Percentiles rank a stretch among this genome's conserved stretches.
Evolutionary conservation across 2,888 invertebrate species (phyloP).

Genomic region (Slavum lentiscoides): DNA sequence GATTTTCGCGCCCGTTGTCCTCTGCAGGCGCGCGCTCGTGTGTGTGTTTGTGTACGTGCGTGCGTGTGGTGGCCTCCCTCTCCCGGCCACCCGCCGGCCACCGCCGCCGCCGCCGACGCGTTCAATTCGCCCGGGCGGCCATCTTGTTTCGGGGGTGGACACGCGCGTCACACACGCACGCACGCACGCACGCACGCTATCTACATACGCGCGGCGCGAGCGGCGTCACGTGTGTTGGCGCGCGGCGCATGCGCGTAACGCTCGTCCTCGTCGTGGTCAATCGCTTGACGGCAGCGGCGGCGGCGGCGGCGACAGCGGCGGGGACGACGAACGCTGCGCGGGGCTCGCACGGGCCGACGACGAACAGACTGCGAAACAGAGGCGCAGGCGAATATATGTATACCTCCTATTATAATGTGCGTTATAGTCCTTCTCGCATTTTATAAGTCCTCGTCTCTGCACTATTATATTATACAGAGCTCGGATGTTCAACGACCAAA

Average conservation of each 20-base stretch:
- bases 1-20: conserved; percentile 54
- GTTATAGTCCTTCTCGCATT: no score
- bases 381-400: no score
- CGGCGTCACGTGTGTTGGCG: neutral
- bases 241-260: neutral
- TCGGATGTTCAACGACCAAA: no score
- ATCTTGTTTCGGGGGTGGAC: conserved; percentile 53
- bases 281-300: neutral
- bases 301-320: no score
- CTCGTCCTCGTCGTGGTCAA: neutral
- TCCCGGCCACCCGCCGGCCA: neutral
- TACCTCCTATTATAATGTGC: no score
- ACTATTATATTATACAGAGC: no score
- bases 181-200: neutral
- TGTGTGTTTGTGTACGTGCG: conserved; percentile 6
- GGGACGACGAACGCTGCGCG: no score
- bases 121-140: conserved; percentile 50
- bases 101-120: conserved; percentile 10
- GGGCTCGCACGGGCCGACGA: no score
- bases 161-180: conserved; percentile 5
- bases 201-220: no score
- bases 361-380: no score
- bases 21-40: neutral
- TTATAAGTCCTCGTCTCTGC: no score
- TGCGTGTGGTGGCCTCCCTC: conserved; percentile 28